These are phyloP conservation scores for Leptinotarsa undecemlineata DNA, from an alignment of 1,140 invertebrate species.

Conservation along the genomic window DNA sequence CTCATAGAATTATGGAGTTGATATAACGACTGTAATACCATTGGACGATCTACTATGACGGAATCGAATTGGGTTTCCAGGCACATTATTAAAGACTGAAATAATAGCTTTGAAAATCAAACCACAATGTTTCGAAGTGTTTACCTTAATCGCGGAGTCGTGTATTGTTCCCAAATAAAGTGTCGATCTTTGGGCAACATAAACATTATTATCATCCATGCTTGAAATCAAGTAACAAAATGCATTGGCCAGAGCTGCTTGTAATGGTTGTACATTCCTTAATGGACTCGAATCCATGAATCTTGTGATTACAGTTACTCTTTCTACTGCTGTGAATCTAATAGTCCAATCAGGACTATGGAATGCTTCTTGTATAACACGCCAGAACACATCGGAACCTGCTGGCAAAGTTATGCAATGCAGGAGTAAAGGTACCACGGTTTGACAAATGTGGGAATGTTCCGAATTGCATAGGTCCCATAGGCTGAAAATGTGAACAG, in stretches of 20 bases:
- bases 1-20: conserved; percentile 92
- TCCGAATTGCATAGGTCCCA: conserved; percentile 93
- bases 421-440: conserved; percentile 86
- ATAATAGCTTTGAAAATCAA: conserved; percentile 41
- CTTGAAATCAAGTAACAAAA: conserved; percentile 96
- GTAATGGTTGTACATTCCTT: conserved; percentile 79
- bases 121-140: neutral
- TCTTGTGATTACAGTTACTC: conserved; percentile 87
- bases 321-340: conserved; percentile 91
- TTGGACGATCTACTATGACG: conserved; percentile 93
- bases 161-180: conserved; percentile 94
- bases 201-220: conserved; percentile 93
- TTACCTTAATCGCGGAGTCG: conserved; percentile 76
- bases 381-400: conserved; percentile 94
- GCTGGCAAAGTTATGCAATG: conserved; percentile 92
- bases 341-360: conserved; percentile 86
- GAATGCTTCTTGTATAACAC: conserved; percentile 91
- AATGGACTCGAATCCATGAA: conserved; percentile 91
- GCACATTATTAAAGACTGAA: conserved; percentile 80
- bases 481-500: conserved; percentile 64
- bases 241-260: conserved; percentile 93
- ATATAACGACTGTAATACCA: conserved; percentile 95
- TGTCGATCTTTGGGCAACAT: conserved; percentile 91
- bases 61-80: conserved; percentile 91
- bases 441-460: conserved; percentile 89